phyloP scores from a whole-genome alignment of 2,888 invertebrate genomes.

The Aplocera efformata region DNA sequence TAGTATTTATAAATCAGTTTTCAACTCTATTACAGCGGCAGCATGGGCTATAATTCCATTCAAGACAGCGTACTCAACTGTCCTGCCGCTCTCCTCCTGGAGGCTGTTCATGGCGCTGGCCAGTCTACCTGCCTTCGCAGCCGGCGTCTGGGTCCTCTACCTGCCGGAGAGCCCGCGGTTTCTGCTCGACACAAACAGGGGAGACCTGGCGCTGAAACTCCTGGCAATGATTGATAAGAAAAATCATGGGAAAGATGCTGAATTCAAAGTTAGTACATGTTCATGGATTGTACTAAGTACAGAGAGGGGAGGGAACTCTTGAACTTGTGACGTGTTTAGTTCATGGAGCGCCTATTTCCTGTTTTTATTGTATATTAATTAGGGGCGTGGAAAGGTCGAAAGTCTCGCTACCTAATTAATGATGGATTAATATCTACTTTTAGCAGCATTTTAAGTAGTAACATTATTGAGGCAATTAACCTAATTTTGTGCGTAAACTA shows the following conservation, averaged over 20 bases:
- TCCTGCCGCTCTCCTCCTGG: slow-evolving; percentile 84
- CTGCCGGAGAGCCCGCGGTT: slow-evolving; percentile 87
- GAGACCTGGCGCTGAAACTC: slow-evolving; percentile 80
- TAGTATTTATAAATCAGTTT: no score
- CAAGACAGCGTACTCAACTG: slow-evolving; percentile 46
- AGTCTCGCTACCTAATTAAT: no score
- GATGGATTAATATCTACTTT: no score
- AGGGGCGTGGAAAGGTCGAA: no score
- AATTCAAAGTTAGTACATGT: slow-evolving; percentile 81
- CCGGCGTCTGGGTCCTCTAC: slow-evolving; percentile 78
- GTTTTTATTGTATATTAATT: no score
- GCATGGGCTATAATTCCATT: slow-evolving; percentile 85
- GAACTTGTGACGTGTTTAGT: no score
- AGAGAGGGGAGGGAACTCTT: no score
- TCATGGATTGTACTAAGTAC: no score
- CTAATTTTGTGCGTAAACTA: no score
- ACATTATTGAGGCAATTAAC: no score
- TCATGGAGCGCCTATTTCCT: no score
- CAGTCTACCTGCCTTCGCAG: slow-evolving; percentile 82
- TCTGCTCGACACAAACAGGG: slow-evolving; percentile 80
- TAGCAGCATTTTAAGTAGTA: no score
- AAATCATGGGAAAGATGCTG: slow-evolving; percentile 70
- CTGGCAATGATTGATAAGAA: slow-evolving; percentile 76
- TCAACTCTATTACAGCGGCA: slow-evolving; percentile 77
- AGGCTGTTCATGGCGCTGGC: slow-evolving; percentile 83